Percentiles rank a stretch among this genome's conserved stretches.
Evolutionary conservation across 2,113 vertebrate genomes (phyloP).

Genomic region (Grallaria varia): DNA sequence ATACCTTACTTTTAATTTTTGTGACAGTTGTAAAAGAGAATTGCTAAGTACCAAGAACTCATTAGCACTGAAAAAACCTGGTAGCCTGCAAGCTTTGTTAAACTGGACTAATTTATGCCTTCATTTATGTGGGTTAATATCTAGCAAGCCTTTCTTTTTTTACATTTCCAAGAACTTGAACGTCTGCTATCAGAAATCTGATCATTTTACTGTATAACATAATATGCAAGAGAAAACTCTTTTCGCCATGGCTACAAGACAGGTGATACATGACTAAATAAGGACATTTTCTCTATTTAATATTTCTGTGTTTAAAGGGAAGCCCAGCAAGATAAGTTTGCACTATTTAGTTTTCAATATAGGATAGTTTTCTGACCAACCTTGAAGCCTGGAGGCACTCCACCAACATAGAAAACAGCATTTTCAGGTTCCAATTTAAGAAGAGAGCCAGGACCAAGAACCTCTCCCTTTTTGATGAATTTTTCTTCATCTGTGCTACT

Average conservation of each 20-base stretch:
- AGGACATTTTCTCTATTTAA: not conserved
- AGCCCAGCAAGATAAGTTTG: not conserved
- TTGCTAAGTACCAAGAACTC: not conserved
- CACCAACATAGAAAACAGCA: slow-evolving; percentile 91
- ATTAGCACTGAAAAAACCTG: not conserved
- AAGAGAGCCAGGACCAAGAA: slow-evolving; percentile 83
- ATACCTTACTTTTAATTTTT: not conserved
- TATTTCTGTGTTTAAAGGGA: not conserved
- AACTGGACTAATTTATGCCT: not conserved
- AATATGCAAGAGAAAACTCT: not conserved
- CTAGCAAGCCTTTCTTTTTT: not conserved
- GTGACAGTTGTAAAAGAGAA: not conserved
- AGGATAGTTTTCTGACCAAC: slow-evolving; percentile 65
- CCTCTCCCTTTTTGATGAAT: slow-evolving; percentile 94
- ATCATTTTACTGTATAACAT: not conserved
- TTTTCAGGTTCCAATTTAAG: slow-evolving; percentile 87
- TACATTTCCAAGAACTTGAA: not conserved
- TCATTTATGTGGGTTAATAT: not conserved
- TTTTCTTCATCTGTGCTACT: slow-evolving; percentile 90
- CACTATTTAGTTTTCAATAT: not conserved
- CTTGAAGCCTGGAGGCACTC: slow-evolving; percentile 84
- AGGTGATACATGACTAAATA: not conserved
- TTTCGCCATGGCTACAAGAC: not conserved
- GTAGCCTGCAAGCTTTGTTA: not conserved
- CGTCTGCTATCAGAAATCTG: not conserved